Base-by-base conservation (phyloP, 1,140 invertebrate species). In the Melanaphis sacchari region DNA sequence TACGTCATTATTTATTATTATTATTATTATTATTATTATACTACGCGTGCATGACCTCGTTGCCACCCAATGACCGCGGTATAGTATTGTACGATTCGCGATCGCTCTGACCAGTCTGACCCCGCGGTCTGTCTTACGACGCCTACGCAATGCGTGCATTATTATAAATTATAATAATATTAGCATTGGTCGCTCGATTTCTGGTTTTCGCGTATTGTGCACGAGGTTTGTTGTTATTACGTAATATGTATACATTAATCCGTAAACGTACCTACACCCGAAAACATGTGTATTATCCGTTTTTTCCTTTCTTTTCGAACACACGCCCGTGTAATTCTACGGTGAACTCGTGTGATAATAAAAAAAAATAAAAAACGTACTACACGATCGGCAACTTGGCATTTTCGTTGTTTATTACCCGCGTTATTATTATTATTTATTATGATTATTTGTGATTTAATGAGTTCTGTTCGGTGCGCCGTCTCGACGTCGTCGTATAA, bases 351-450 rank as follows among this genome's bases (percentile, higher is more conserved):
- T 9, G 9, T 9, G 43, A 9, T 9, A 9, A 43, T 9, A 0
- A 9, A 9, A 43, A 43, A 36, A 82, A n/a, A n/a, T n/a, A n/a
- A 38, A 82, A 82, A 38, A 82, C 76, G 21, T 82, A 82, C 36
- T 7, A 82, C 76, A 38, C 76, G 36, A 82, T 22, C 21, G 76
- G 21, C 36, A 82, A 82, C 18, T 8, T 38, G 22, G 36, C 38
- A 82, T 36, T 21, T 38, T 38, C 24, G 36, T 38, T 82, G 36
- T 22, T 22, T 41, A 84, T 84, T 38, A 49, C 8, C 66, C 22
- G n/a, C 41, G 41, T 87, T 87, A 87, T 87, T 87, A 18, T 85
- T 84, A 82, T 82, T 24, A 18, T 84, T 84, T 84, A 41, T 84
- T 85, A 31, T 85, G 40, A 81, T 81, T 22, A 26, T 82, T 84